Evolutionary conservation across 2,888 invertebrate species (phyloP).

Genomic region (Hypomecis punctinalis): DNA sequence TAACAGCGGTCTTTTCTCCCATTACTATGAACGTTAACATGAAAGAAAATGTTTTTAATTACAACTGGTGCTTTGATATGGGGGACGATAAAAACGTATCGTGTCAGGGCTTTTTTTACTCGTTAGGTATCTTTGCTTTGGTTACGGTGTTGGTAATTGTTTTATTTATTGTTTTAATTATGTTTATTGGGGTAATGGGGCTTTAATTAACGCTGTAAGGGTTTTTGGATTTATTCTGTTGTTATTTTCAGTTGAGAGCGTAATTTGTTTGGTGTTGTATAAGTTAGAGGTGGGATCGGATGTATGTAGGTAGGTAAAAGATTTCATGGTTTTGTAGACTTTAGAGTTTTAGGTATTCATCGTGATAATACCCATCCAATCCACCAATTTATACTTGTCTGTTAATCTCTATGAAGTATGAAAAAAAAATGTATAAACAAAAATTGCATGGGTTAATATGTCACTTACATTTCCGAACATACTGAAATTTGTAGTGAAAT

Average conservation of each 20-base stretch:
- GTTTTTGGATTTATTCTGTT: neutral
- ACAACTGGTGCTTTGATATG: slow-evolving; percentile 42
- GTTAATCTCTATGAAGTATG: too few species aligned
- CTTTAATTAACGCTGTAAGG: slow-evolving; percentile 6
- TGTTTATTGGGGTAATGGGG: slow-evolving; percentile 20
- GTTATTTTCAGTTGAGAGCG: neutral
- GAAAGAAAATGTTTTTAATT: slow-evolving; percentile 43
- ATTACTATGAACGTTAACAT: slow-evolving; percentile 34
- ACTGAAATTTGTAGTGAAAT: too few species aligned
- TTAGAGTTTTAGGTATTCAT: too few species aligned
- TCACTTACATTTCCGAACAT: too few species aligned
- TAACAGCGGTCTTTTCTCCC: slow-evolving; percentile 14
- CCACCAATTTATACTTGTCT: too few species aligned
- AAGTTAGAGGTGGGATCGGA: too few species aligned
- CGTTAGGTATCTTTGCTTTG: slow-evolving; percentile 25
- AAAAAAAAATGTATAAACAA: too few species aligned
- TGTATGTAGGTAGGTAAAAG: too few species aligned
- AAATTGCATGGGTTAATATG: too few species aligned
- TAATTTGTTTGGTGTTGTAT: too few species aligned
- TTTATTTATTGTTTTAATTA: slow-evolving; percentile 25
- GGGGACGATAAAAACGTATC: slow-evolving; percentile 38
- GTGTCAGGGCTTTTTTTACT: slow-evolving; percentile 35
- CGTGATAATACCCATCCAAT: too few species aligned
- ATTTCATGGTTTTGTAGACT: too few species aligned
- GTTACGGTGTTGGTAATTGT: slow-evolving; percentile 27